Evolutionary conservation across 2,113 vertebrate species (phyloP).

Genomic region (Dicerorhinus sumatrensis): DNA sequence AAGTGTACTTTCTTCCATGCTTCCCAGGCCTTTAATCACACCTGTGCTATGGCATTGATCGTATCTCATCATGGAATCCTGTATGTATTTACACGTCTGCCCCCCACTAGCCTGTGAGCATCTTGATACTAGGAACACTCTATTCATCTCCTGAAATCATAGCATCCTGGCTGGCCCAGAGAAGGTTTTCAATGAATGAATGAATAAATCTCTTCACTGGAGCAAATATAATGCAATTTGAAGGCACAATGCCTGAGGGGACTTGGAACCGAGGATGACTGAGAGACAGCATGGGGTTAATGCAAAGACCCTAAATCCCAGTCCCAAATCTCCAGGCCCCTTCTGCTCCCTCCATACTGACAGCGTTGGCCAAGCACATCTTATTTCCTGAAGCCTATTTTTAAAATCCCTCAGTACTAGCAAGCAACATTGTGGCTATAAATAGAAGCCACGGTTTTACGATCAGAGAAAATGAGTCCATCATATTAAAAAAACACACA

Average conservation of each 20-base stretch:
- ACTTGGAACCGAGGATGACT: neutral
- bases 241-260: neutral
- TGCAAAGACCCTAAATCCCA: neutral
- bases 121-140: no score
- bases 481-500: conserved; percentile 61
- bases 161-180: neutral
- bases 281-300: neutral
- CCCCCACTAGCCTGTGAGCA: rapidly evolving
- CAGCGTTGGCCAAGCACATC: conserved; percentile 35
- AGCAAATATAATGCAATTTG: neutral
- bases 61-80: neutral
- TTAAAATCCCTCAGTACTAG: conserved; percentile 60
- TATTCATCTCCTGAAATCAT: neutral
- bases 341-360: conserved; percentile 3
- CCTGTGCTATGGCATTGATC: rapidly evolving
- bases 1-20: neutral
- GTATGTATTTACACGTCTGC: neutral
- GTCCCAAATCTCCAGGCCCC: neutral
- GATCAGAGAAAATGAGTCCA: conserved; percentile 77
- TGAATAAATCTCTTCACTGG: neutral
- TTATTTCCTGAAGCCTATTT: conserved; percentile 68
- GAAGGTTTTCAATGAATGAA: neutral
- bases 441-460: conserved; percentile 77
- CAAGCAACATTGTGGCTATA: conserved; percentile 61
- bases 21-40: neutral